phyloP scores from a whole-genome alignment of 2,888 invertebrate species.

The Ecdyonurus torrentis region DNA sequence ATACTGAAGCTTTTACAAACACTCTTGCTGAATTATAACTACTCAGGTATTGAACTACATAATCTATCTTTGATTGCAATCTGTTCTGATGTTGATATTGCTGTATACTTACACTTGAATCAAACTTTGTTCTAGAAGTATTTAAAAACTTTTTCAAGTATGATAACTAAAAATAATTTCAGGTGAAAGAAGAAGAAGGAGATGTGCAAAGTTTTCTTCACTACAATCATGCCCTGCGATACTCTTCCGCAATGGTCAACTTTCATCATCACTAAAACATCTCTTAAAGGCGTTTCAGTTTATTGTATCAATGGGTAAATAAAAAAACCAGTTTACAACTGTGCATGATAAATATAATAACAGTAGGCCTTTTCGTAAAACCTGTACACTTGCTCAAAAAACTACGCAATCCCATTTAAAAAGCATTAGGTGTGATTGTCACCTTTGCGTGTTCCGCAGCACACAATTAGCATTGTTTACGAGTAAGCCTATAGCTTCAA shows the following conservation, averaged over 20 bases:
- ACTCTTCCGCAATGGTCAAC: slow-evolving; percentile 58
- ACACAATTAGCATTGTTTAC: not conserved
- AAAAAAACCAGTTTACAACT: not conserved
- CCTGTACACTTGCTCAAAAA: no score
- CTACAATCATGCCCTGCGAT: slow-evolving; percentile 67
- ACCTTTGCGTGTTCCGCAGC: not conserved
- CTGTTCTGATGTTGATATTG: no score
- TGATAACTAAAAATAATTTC: slow-evolving; percentile 12
- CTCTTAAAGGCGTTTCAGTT: slow-evolving; percentile 45
- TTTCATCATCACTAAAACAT: slow-evolving; percentile 44
- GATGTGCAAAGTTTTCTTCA: slow-evolving; percentile 49
- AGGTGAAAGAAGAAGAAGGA: slow-evolving; percentile 32
- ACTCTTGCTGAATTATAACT: no score
- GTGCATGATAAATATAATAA: not conserved
- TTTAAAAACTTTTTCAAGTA: no score
- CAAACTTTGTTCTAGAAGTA: no score
- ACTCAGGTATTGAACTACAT: no score
- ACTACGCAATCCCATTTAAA: no score
- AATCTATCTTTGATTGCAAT: no score
- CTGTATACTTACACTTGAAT: no score
- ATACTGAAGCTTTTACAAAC: no score
- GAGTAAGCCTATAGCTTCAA: not conserved
- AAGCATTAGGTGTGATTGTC: not conserved
- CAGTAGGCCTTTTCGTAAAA: no score
- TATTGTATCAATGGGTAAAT: slow-evolving; percentile 45